phyloP scores from a whole-genome alignment of 2,888 invertebrate genomes.

The Ariolimax columbianus region DNA sequence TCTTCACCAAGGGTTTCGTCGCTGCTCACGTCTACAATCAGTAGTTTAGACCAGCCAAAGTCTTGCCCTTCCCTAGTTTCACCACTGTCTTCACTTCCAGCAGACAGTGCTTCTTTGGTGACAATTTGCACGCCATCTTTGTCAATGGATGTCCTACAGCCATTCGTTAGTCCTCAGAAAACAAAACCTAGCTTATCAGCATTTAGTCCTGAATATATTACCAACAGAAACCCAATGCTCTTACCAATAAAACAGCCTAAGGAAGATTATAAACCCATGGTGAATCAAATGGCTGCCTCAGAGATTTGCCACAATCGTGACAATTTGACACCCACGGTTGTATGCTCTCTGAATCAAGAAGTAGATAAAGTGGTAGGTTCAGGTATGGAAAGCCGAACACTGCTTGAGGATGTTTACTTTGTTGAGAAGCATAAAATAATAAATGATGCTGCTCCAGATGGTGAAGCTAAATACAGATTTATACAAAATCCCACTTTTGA shows the following conservation, averaged over 20 bases:
- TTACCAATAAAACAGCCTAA: not conserved
- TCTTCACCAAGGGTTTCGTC: not conserved
- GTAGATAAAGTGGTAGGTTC: not conserved
- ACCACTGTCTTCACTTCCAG: not conserved
- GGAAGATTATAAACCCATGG: not conserved
- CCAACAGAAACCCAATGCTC: not conserved
- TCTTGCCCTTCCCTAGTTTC: not conserved
- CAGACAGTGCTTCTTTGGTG: not conserved
- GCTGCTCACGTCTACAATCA: not conserved
- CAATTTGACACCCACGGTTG: not conserved
- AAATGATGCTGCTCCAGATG: not conserved
- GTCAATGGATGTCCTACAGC: not conserved
- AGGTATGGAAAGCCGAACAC: not conserved
- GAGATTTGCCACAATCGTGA: not conserved
- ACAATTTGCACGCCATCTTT: constrained; percentile 3
- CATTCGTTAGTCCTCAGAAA: not conserved
- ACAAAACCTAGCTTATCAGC: not conserved
- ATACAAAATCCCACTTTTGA: not conserved
- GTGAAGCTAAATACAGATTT: not conserved
- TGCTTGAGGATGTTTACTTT: not conserved
- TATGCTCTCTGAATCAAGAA: not conserved
- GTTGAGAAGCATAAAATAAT: not conserved
- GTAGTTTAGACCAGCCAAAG: not conserved
- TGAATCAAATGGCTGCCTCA: not conserved
- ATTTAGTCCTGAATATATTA: not conserved